These are phyloP conservation scores for Chelmon rostratus DNA, from an alignment of 2,797 vertebrate species.

Conservation along the genomic window DNA sequence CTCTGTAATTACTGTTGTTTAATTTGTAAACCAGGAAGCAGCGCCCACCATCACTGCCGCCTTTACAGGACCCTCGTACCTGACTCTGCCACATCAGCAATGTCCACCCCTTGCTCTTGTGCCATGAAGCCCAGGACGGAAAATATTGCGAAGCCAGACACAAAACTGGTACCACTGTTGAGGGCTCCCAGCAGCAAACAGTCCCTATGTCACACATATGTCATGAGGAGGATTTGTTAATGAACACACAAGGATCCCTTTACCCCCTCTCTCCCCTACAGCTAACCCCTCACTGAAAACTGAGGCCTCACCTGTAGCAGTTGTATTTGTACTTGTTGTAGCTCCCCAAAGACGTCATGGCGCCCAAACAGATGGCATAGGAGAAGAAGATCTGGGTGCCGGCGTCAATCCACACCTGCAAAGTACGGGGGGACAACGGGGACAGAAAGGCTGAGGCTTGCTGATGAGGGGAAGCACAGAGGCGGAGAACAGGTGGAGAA, in stretches of 20 bases:
- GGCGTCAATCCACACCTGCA: slow-evolving; percentile 98
- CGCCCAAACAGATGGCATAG: slow-evolving; percentile 98
- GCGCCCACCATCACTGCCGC: slow-evolving; percentile 97
- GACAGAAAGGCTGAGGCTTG: slow-evolving; percentile 74
- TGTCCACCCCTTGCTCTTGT: slow-evolving; percentile 99
- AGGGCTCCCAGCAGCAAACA: slow-evolving; percentile 99
- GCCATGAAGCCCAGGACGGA: slow-evolving; percentile 99
- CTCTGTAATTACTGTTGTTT: slow-evolving; percentile 71
- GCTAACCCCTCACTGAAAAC: slow-evolving; percentile 79
- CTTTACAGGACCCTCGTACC: slow-evolving; percentile 93
- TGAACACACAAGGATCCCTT: slow-evolving; percentile 91
- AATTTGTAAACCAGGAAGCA: slow-evolving; percentile 89
- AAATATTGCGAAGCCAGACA: slow-evolving; percentile 99
- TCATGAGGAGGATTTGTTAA: slow-evolving; percentile 99
- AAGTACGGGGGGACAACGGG: slow-evolving; percentile 14
- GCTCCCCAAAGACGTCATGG: slow-evolving; percentile 99
- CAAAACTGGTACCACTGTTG: slow-evolving; percentile 99
- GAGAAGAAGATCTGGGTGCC: slow-evolving; percentile 99
- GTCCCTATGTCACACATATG: slow-evolving; percentile 99
- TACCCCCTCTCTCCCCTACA: slow-evolving; percentile 74
- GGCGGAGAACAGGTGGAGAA: neutral
- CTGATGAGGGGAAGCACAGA: slow-evolving; percentile 36
- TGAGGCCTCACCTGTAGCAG: slow-evolving; percentile 97
- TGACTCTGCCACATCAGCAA: slow-evolving; percentile 99
- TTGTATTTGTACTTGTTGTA: slow-evolving; percentile 99